Base-by-base conservation (phyloP, 2,888 invertebrate species). In the Gerris lacustris region DNA sequence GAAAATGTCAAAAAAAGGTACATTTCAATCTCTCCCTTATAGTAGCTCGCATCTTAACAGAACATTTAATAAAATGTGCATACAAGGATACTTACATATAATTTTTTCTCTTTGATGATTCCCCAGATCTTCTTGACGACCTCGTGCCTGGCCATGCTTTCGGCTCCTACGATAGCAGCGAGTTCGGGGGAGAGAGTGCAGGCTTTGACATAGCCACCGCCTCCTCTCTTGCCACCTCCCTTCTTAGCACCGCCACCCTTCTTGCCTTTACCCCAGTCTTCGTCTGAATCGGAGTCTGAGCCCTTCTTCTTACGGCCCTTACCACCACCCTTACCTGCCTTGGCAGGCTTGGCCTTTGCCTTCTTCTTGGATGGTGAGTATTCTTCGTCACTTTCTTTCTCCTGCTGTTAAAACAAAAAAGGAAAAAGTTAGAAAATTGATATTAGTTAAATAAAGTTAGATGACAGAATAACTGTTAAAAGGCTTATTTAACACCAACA, bases 111-210 rank as follows among this genome's bases (percentile, higher is more conserved):
- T 79, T 94, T 94, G 77, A 94, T 92, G 76, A 94, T 88, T 44
- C 88, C 86, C 94, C 94, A 95, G 64, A 95, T 87, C 76, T 91
- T 89, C 80, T 92, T 94, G 67, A 95, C 94, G 0, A 95, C 91
- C 78, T 93, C 94, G 78, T 94, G 93, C 6, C 94, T 86, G 0
- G 94, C 89, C 87, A 94, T 88, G 66, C 87, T 84, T 9, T 90
- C 89, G 68, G 89, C 86, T 0, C 96, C 96, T 78, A 96, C 88
- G 0, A 95, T 85, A 1, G 88, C 90, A 0, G 93, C 88, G 66
- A 96, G 82, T 72, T 91, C 92, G 0, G 94, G 90, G 0, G 94
- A 94, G 45, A 96, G 83, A 71, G 87, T 90, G 81, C 91, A 89
- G 6, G 92, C 86, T 75, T 90, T 88, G 0, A 93, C 93, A 82